phyloP scores from a whole-genome alignment of 1,140 invertebrate species.

The Saccostrea echinata region DNA sequence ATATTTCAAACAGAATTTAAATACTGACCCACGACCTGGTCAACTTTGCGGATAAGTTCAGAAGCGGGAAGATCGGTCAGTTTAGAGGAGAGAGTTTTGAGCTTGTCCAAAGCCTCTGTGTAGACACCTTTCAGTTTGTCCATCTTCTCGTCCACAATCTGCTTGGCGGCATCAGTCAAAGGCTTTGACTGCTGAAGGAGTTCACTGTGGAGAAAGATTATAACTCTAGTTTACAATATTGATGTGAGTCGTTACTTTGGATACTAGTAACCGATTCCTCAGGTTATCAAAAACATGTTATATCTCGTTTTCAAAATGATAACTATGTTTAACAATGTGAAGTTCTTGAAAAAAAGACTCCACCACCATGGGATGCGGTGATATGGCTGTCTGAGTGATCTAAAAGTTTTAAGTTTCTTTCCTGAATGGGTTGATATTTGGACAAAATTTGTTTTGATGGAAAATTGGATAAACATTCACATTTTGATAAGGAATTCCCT shows the following conservation, averaged over 20 bases:
- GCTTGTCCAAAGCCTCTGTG: not conserved
- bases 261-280: not conserved
- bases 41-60: not conserved
- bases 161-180: not conserved
- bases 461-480: too few species aligned
- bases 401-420: too few species aligned
- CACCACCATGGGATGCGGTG: not conserved
- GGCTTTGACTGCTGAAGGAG: constrained; percentile 1
- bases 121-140: constrained; percentile 13
- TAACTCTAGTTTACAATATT: too few species aligned
- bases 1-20: not conserved
- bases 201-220: not conserved
- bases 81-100: not conserved
- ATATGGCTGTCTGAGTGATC: not conserved
- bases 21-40: constrained; percentile 34
- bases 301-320: not conserved
- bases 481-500: too few species aligned
- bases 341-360: not conserved
- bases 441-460: too few species aligned
- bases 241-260: not conserved
- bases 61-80: not conserved
- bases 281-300: not conserved
- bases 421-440: too few species aligned
- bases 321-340: not conserved
- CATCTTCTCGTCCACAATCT: not conserved